Percentiles rank a stretch among this genome's conserved stretches.
Conservation (phyloP, 2,797 vertebrate genomes). For the Chaenodraco wilsoni region DNA sequence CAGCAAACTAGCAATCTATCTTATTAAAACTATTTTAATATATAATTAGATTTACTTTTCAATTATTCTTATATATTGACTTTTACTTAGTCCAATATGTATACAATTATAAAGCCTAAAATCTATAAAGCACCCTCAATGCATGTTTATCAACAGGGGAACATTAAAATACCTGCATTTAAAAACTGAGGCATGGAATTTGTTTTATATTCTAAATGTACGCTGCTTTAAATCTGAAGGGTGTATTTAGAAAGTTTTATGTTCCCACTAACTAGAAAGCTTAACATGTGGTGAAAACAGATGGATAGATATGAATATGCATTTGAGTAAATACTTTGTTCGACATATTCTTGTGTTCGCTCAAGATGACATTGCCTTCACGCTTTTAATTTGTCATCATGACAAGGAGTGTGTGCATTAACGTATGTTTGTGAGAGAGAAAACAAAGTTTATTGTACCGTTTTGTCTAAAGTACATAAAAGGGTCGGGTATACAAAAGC, state of each 20-base stretch:
- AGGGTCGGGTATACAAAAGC: constrained; percentile 31
- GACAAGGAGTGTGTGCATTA: neutral
- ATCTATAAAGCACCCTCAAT: neutral
- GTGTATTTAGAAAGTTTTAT: neutral
- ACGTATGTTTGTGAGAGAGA: neutral
- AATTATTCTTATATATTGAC: neutral
- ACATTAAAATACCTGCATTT: neutral
- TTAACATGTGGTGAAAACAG: neutral
- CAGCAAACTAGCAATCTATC: neutral
- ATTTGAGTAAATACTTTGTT: neutral
- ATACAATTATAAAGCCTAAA: neutral
- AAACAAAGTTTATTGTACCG: constrained; percentile 20
- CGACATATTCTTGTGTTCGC: neutral
- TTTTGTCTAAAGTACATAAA: constrained; percentile 29
- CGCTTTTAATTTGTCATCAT: neutral
- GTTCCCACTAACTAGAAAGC: neutral
- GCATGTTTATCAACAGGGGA: neutral
- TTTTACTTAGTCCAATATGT: neutral
- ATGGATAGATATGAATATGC: neutral
- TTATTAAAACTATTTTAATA: neutral
- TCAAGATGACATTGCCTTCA: neutral
- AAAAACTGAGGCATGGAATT: neutral
- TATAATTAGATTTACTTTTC: neutral
- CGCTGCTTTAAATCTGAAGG: neutral
- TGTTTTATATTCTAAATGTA: neutral